Percentiles rank a stretch among this genome's conserved stretches.
phyloP scores from a whole-genome alignment of 2,888 invertebrate species.

The Hirtodrosophila alboralis region DNA sequence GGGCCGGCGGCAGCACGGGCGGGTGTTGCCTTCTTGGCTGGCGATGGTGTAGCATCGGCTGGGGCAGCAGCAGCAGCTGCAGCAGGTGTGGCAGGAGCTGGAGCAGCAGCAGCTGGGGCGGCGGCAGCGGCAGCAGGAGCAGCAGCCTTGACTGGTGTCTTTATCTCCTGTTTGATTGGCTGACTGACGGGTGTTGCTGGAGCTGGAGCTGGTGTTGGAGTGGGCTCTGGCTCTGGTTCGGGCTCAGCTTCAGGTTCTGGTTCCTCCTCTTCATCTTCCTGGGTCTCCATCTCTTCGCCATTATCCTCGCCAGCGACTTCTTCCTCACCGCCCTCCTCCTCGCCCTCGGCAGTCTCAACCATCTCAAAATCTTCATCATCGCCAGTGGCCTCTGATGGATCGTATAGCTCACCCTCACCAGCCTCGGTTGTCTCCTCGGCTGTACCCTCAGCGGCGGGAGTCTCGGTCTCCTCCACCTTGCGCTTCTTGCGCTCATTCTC shows the following conservation, averaged over 20 bases:
- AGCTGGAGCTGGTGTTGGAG: constrained; percentile 57
- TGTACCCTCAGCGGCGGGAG: constrained; percentile 80
- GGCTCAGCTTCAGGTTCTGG: constrained; percentile 60
- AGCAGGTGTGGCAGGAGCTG: constrained; percentile 72
- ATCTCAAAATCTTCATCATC: constrained; percentile 86
- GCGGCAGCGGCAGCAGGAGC: constrained; percentile 63
- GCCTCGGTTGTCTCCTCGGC: constrained; percentile 84
- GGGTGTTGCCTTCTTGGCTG: constrained; percentile 78
- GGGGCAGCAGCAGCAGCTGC: constrained; percentile 81
- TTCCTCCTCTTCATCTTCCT: constrained; percentile 68
- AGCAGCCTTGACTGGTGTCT: constrained; percentile 57
- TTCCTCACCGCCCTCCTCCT: constrained; percentile 77
- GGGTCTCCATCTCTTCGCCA: constrained; percentile 78
- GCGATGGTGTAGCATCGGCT: constrained; percentile 85
- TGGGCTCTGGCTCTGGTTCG: constrained; percentile 61
- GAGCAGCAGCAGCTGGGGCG: constrained; percentile 41
- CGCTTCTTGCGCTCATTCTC: constrained; percentile 84
- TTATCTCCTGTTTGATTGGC: too few relatives aligned
- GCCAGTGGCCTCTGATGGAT: constrained; percentile 85
- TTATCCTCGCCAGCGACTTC: constrained; percentile 61
- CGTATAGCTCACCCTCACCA: constrained; percentile 82
- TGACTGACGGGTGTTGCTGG: constrained; percentile 66
- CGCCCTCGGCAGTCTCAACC: constrained; percentile 83
- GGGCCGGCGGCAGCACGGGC: constrained; percentile 74
- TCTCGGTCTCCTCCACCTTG: constrained; percentile 84